phyloP scores from a whole-genome alignment of 2,888 invertebrate genomes.

The Diploptera punctata region DNA sequence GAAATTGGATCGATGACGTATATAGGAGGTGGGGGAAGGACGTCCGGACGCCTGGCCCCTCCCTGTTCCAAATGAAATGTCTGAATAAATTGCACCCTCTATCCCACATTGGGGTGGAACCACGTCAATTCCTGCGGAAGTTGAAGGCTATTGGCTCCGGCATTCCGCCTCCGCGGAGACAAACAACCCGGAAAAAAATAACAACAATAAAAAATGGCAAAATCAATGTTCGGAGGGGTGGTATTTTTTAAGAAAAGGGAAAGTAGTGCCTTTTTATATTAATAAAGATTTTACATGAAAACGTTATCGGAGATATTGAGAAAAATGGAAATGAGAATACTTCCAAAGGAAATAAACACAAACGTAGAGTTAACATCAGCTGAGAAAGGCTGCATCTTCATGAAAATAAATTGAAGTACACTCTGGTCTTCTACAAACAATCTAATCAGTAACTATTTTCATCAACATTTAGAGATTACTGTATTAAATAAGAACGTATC shows the following conservation, averaged over 20 bases:
- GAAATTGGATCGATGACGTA: slow-evolving; percentile 10
- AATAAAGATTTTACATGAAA: neutral
- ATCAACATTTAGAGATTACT: no score
- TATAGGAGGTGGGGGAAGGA: neutral
- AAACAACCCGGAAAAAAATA: neutral
- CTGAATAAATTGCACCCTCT: slow-evolving; percentile 33
- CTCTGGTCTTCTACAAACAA: no score
- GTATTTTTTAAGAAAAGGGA: neutral
- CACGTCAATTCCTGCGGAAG: slow-evolving; percentile 25
- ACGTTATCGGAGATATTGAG: no score
- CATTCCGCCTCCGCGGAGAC: slow-evolving; percentile 20
- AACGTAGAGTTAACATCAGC: no score
- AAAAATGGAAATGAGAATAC: no score
- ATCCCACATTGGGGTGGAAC: slow-evolving; percentile 21
- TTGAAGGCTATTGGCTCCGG: slow-evolving; percentile 14
- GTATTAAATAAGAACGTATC: no score
- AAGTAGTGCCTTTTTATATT: neutral
- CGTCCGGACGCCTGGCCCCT: slow-evolving; percentile 10
- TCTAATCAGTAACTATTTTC: no score
- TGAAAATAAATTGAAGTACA: no score
- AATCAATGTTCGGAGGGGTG: neutral
- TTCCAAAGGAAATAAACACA: no score
- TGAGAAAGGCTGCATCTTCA: no score
- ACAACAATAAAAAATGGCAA: slow-evolving; percentile 6
- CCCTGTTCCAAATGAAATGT: slow-evolving; percentile 26